A percentile compares a stretch with the other conserved stretches of the same genome.
phyloP scores from a whole-genome alignment of 2,113 vertebrate genomes.

The Chloropsis cyanopogon region DNA sequence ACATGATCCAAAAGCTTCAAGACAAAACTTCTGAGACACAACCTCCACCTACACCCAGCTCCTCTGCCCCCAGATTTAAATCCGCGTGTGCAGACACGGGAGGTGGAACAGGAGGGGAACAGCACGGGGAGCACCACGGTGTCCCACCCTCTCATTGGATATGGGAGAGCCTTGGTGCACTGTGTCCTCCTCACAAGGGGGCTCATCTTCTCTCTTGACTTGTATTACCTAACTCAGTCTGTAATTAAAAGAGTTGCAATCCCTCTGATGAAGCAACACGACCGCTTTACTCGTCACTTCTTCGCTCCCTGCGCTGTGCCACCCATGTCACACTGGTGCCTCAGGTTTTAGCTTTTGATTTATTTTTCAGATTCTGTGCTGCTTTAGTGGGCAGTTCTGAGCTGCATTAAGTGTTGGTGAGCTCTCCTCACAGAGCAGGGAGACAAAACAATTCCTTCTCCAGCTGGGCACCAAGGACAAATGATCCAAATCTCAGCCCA shows the following conservation, averaged over 20 bases:
- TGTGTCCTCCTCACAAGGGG: neutral
- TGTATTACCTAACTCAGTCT: neutral
- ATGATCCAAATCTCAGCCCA: neutral
- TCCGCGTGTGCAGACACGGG: neutral
- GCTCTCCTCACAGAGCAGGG: neutral
- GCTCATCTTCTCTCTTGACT: neutral
- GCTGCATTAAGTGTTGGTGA: neutral
- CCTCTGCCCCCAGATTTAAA: neutral
- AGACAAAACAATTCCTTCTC: neutral
- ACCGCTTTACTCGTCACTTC: neutral
- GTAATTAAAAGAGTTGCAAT: neutral
- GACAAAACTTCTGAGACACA: constrained; percentile 3
- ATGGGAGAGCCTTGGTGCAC: neutral
- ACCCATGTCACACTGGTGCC: fast-evolving
- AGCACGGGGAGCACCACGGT: neutral
- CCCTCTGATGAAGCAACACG: fast-evolving
- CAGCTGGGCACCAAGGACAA: neutral
- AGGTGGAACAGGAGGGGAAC: neutral
- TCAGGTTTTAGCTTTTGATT: neutral
- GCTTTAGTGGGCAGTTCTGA: neutral
- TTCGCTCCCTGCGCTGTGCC: fast-evolving
- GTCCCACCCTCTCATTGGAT: neutral
- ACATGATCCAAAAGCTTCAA: neutral
- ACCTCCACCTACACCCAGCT: neutral
- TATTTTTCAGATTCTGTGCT: neutral